phyloP scores from a whole-genome alignment of 2,797 vertebrate species.

The Eulemur coronatus region DNA sequence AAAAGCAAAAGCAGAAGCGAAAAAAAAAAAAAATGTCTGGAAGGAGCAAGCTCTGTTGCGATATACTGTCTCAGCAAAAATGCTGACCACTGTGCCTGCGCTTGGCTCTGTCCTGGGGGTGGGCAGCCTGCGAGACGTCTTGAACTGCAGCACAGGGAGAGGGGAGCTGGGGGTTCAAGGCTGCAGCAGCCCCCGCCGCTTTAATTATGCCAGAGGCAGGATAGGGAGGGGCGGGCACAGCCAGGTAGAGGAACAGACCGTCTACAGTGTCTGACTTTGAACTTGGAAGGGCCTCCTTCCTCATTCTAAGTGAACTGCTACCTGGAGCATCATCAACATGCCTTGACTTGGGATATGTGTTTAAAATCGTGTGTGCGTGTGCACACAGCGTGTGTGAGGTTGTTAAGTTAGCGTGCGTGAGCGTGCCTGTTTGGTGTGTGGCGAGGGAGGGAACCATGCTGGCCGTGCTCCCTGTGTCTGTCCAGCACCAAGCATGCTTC shows the following conservation, averaged over 20 bases:
- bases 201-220: conserved; percentile 32
- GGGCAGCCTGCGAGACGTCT: neutral
- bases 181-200: neutral
- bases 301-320: neutral
- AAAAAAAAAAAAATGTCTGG: neutral
- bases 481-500: neutral
- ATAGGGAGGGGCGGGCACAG: neutral
- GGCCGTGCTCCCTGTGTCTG: neutral
- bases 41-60: conserved; percentile 49
- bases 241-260: neutral
- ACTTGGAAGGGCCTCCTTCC: neutral
- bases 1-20: conserved; percentile 68
- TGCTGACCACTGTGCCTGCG: neutral
- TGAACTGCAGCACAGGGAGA: no score
- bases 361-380: neutral
- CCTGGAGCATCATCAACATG: neutral
- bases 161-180: neutral
- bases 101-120: neutral
- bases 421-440: neutral
- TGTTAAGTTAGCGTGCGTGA: neutral
- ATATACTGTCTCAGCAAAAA: conserved; percentile 71
- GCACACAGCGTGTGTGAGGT: neutral
- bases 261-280: neutral
- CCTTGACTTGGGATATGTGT: conserved; percentile 8
- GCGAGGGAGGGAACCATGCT: rapidly evolving